phyloP scores from a whole-genome alignment of 2,113 vertebrate species.

The Pseudopodoces humilis region DNA sequence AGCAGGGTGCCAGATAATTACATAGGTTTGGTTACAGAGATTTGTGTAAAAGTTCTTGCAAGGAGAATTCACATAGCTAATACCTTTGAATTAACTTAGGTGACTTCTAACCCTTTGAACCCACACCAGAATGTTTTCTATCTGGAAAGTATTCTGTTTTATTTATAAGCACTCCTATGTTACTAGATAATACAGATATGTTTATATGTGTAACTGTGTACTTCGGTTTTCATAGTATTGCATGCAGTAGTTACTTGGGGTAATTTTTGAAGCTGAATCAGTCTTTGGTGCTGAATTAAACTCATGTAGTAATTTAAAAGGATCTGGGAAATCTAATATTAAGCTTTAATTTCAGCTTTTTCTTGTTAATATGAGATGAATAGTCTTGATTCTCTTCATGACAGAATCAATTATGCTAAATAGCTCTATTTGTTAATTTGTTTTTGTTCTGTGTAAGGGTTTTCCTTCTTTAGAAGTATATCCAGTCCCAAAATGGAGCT shows the following conservation, averaged over 20 bases:
- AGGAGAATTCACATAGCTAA: not conserved
- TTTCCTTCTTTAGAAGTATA: not conserved
- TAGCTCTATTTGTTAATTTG: not conserved
- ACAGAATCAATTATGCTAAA: not conserved
- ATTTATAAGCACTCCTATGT: not conserved
- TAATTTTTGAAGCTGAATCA: not conserved
- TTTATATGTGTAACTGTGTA: not conserved
- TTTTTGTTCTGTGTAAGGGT: not conserved
- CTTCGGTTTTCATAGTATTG: not conserved
- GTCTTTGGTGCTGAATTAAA: not conserved
- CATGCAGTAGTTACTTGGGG: not conserved
- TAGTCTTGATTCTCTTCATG: not conserved
- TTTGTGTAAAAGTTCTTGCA: not conserved
- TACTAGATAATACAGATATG: not conserved
- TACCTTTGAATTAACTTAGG: not conserved
- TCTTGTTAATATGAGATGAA: not conserved
- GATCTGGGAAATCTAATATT: not conserved
- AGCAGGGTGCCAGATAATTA: not conserved
- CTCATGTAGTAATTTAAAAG: not conserved
- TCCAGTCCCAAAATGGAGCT: not conserved
- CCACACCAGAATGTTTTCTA: not conserved
- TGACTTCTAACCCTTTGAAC: not conserved
- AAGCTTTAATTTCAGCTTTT: not conserved
- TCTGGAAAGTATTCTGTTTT: not conserved
- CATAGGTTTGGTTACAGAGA: not conserved